A percentile compares a stretch with the other conserved stretches of the same genome.
phyloP scores from a whole-genome alignment of 2,113 vertebrate species.

The Anhinga rufa region DNA sequence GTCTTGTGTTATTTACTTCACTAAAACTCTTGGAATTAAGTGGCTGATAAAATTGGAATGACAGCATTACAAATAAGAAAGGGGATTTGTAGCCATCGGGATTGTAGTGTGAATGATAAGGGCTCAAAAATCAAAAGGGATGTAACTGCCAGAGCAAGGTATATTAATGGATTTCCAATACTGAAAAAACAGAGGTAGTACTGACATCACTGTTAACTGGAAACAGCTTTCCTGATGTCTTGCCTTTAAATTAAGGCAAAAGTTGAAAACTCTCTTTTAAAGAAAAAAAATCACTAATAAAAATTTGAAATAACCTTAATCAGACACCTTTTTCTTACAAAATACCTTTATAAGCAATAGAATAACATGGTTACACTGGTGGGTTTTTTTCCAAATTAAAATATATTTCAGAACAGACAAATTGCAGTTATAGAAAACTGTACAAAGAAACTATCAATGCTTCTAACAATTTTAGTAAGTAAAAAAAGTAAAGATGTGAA shows the following conservation, averaged over 20 bases:
- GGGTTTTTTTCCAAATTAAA: not conserved
- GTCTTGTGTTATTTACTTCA: not conserved
- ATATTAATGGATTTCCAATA: not conserved
- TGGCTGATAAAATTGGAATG: not conserved
- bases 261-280: not conserved
- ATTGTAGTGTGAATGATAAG: not conserved
- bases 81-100: not conserved
- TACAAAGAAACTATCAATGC: not conserved
- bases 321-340: not conserved
- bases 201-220: not conserved
- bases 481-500: not conserved
- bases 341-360: not conserved
- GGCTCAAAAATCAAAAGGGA: not conserved
- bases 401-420: slow-evolving; percentile 11
- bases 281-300: not conserved
- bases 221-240: not conserved
- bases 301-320: not conserved
- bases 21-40: not conserved
- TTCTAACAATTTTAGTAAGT: not conserved
- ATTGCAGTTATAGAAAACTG: slow-evolving; percentile 4
- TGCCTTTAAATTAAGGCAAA: not conserved
- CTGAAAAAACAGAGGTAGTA: not conserved
- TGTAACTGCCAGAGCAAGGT: not conserved
- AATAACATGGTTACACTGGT: not conserved
- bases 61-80: not conserved